Evolutionary conservation across 2,888 invertebrate genomes (phyloP), one percentile per base, ranked within the genome.

Genomic region (Lithophane ornitopus): DNA sequence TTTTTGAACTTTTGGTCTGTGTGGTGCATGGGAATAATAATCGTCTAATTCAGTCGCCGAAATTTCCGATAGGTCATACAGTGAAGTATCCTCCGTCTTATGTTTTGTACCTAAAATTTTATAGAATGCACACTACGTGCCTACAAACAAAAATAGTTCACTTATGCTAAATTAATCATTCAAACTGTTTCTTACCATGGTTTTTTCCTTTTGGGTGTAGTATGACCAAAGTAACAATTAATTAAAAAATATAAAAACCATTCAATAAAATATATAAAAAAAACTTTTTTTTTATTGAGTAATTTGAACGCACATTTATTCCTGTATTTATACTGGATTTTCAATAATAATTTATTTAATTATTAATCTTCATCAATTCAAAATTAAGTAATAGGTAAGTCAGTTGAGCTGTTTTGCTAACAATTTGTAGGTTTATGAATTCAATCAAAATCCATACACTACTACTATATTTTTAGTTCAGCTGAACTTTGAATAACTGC

Each of bases 31-130:
- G 70, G 86, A 83, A 81, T 84, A 88, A 76, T 85, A 88, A 68
- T 94, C 93, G 81, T 94, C 94, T 71, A 93, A 88, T 74, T 95
- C 94, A 74, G 92, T 90, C 52, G 91, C 91, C 81, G 94, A 94
- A 82, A 95, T 91, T 83, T 95, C 94, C 67, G 95, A 94, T 26
- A 94, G 86, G 80, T 94, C 94, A 78, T 86, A 89, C 70, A 89
- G 76, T n/a, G 90, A 81, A 62, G 84, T 65, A 80, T 90, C 89
- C 77, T 91, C 89, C 83, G 86, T 88, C 85, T 86, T 90, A 76
- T 80, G 85, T 82, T 87, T 87, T 80, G 85, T 78, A 87, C 90
- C 91, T 91, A 89, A 85, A 91, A 91, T 84, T 70, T 82, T 70
- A 84, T 73, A 79, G 78, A 87, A 86, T 87, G 81, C 83, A 87